Evolutionary conservation across 37 sponge, comb jelly and placozoan genomes (phyloP).

Genomic region (Spongia lamella): DNA sequence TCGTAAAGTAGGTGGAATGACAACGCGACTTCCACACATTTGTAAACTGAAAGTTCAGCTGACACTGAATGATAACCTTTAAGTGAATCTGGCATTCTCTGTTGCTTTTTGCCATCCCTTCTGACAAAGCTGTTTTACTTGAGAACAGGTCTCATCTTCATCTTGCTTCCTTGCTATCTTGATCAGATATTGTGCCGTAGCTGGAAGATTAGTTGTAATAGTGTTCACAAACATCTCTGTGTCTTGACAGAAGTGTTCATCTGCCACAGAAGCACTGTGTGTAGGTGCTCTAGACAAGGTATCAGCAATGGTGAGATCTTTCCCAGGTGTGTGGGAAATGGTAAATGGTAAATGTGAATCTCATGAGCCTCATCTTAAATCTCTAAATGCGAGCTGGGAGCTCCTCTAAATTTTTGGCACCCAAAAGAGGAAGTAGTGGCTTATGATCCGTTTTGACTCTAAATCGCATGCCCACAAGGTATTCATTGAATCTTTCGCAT

Average conservation of each 20-base stretch:
- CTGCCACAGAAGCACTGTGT: background rate
- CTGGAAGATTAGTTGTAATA: too few species aligned
- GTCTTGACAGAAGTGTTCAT: background rate
- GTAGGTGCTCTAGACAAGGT: conserved; percentile 10
- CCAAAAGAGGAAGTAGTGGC: conserved; percentile 8
- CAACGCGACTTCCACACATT: background rate
- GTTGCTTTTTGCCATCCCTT: too few species aligned
- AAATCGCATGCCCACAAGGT: background rate
- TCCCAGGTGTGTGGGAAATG: conserved; percentile 9
- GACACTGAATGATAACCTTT: too few species aligned
- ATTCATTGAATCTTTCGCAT: background rate
- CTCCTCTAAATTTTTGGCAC: too few species aligned
- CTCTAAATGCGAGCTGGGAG: conserved; percentile 14
- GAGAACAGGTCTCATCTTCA: too few species aligned
- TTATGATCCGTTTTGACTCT: conserved; percentile 14
- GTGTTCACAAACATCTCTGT: too few species aligned
- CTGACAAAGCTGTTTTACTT: too few species aligned
- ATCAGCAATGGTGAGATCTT: conserved; percentile 4
- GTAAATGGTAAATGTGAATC: background rate
- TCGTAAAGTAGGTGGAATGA: conserved; percentile 4
- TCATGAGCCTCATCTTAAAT: conserved; percentile 4
- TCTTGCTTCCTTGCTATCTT: too few species aligned
- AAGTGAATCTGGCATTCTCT: too few species aligned
- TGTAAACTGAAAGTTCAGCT: background rate
- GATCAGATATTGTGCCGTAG: background rate